Evolutionary conservation across 37 sponge, comb jelly and placozoan species (phyloP).

Genomic region (Ephydatia muelleri): DNA sequence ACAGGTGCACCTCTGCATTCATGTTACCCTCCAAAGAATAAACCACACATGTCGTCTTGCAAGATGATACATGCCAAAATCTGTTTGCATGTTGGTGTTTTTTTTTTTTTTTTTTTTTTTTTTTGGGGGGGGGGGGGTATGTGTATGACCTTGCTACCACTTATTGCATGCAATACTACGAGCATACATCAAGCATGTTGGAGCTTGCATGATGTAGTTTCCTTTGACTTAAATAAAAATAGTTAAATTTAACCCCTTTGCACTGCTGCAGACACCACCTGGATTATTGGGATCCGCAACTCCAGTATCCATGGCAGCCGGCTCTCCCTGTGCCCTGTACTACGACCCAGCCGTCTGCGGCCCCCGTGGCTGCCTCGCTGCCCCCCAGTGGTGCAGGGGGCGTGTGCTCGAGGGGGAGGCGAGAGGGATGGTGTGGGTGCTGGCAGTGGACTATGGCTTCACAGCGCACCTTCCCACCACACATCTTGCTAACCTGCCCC

Average conservation of each 20-base stretch:
- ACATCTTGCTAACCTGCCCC: conserved; percentile 18
- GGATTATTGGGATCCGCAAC: not conserved
- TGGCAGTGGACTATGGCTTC: conserved; percentile 56
- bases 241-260: no score
- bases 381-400: conserved; percentile 31
- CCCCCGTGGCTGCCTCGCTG: not conserved
- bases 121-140: no score
- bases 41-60: no score
- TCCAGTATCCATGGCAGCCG: not conserved
- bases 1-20: conserved; percentile 12
- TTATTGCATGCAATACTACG: no score
- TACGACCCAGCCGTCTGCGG: not conserved
- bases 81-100: no score
- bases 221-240: no score
- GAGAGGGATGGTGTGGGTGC: not conserved
- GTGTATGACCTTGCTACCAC: no score
- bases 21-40: not conserved
- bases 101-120: no score
- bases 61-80: no score
- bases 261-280: not conserved
- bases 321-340: not conserved
- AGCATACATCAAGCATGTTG: no score
- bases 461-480: conserved; percentile 8
- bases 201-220: no score
- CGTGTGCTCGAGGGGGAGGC: conserved; percentile 16